Evolutionary conservation across 2,113 vertebrate species (phyloP).

Genomic region (Eidolon helvum): DNA sequence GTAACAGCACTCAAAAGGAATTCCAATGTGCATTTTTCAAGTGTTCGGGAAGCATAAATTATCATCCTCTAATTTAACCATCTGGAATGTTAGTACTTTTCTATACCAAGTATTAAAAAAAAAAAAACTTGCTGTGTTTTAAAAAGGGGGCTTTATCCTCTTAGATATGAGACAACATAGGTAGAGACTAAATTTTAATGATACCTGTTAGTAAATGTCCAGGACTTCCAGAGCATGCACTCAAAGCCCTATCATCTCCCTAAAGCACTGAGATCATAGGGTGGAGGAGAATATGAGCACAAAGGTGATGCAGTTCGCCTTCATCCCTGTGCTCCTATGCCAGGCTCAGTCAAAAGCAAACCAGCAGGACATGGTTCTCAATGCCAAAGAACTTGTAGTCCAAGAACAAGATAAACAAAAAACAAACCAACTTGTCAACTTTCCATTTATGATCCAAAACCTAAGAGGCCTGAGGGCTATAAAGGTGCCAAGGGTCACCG

Average conservation of each 20-base stretch:
- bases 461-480: not conserved
- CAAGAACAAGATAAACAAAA: constrained; percentile 24
- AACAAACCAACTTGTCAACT: not conserved
- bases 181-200: not conserved
- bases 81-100: not conserved
- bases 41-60: not conserved
- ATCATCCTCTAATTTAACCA: not conserved
- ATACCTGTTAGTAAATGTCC: not conserved
- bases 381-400: not conserved
- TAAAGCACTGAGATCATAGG: not conserved
- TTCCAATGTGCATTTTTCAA: constrained; percentile 2
- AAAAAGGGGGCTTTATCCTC: not conserved
- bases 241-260: not conserved
- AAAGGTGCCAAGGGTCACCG: not conserved
- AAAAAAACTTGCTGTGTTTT: not conserved
- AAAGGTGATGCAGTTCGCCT: not conserved
- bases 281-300: not conserved
- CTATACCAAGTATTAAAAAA: not conserved
- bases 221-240: not conserved
- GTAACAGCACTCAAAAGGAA: not conserved
- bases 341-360: not conserved
- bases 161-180: not conserved
- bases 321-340: not conserved
- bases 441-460: not conserved
- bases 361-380: not conserved